Conservation (phyloP, 2,888 invertebrate species). For the Dioctria linearis region DNA sequence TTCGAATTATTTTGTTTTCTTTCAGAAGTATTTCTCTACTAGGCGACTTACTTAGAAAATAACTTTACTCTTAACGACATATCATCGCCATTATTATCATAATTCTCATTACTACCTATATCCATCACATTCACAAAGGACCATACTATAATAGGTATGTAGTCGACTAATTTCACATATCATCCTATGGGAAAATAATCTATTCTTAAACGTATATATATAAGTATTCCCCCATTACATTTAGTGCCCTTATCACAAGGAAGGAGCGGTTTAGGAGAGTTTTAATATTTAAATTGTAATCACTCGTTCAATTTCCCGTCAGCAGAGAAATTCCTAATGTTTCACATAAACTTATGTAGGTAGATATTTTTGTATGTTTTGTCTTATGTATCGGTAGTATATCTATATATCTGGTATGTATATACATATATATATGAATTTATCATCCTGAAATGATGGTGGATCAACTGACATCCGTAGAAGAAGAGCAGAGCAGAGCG, state of each 20-base stretch:
- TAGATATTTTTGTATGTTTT: slow-evolving; percentile 2
- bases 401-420: not conserved
- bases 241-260: not conserved
- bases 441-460: slow-evolving; percentile 43
- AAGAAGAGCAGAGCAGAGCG: slow-evolving; percentile 16
- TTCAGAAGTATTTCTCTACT: too few species aligned
- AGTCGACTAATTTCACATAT: too few species aligned
- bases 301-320: slow-evolving; percentile 59
- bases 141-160: too few species aligned
- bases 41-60: too few species aligned
- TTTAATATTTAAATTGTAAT: slow-evolving; percentile 60
- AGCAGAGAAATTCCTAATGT: slow-evolving; percentile 31
- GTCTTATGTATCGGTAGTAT: not conserved
- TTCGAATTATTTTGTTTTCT: too few species aligned
- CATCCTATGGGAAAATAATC: too few species aligned
- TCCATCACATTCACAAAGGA: too few species aligned
- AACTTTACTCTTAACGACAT: too few species aligned
- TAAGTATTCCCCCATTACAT: too few species aligned
- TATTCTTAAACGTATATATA: too few species aligned
- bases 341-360: slow-evolving; percentile 17
- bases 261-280: slow-evolving; percentile 54
- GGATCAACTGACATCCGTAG: slow-evolving; percentile 41
- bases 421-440: slow-evolving; percentile 9
- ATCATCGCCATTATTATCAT: too few species aligned
- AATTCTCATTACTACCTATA: too few species aligned